phyloP scores from a whole-genome alignment of 2,888 invertebrate genomes.

The Seladonia tumulorum region DNA sequence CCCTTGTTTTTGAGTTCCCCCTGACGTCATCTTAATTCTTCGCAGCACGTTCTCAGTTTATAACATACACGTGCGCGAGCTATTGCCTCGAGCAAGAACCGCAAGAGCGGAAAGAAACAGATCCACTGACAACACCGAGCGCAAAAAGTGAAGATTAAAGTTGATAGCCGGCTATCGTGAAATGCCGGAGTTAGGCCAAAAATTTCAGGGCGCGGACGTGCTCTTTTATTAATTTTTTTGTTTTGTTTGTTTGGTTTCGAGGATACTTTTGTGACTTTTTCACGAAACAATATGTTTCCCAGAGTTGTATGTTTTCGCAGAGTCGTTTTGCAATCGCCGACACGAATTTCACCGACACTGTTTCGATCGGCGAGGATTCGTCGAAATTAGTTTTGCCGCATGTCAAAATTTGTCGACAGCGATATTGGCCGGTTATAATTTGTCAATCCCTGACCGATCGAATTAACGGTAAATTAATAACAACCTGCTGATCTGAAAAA shows the following conservation, averaged over 20 bases:
- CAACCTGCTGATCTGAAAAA: background rate
- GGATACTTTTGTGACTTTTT: background rate
- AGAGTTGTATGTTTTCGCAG: background rate
- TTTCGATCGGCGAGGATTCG: background rate
- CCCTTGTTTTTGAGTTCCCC: constrained; percentile 15
- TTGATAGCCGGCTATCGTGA: constrained; percentile 7
- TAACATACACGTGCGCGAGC: background rate
- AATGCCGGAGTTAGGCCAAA: background rate
- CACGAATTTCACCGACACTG: background rate
- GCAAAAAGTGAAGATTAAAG: constrained; percentile 33
- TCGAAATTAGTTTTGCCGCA: background rate
- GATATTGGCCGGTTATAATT: background rate
- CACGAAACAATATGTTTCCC: background rate
- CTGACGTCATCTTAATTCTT: constrained; percentile 34
- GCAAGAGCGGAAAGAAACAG: background rate
- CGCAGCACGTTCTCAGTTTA: constrained; percentile 13
- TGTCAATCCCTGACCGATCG: background rate
- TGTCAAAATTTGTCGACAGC: background rate
- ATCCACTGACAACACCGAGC: background rate
- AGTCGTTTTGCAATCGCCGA: background rate
- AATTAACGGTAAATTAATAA: background rate
- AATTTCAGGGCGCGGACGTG: background rate
- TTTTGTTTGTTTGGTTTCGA: background rate
- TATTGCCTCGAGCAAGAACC: constrained; percentile 26
- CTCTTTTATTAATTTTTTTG: background rate